Evolutionary conservation across 2,888 invertebrate genomes (phyloP), one percentile per base, ranked within the genome.

Genomic region (Nephrocerus scutellatus): DNA sequence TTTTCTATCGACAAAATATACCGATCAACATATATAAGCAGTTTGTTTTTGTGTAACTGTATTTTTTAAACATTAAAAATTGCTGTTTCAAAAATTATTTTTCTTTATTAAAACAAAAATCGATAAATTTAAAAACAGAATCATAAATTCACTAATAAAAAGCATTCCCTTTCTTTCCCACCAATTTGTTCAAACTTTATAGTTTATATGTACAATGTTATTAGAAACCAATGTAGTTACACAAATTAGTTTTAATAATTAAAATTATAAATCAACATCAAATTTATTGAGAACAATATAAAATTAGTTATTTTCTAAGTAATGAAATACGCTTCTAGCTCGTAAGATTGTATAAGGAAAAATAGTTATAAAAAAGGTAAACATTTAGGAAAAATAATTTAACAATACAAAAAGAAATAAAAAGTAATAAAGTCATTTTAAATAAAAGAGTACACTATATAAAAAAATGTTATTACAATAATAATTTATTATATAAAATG

Each of bases 261-360:
- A 33, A 41, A 16, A 22, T 16, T 18, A 36, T 14, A 32, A 26
- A 36, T 15, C n/a, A 9, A 43, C n/a, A 22, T 32, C 22, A 12
- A 22, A 28, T 26, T 15, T 31, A 26, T 19, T 13, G 14, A 32
- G 15, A 24, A 12, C 16, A 25, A 25, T 9, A 34, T 7, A 15
- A 6, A 25, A 34, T 13, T 20, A 36, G 23, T 15, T 12, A 48
- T 60, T 56, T 57, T 60, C 40, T 63, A 62, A 63, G 64, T 63
- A 65, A 63, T 60, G 59, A 48, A 63, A 65, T 66, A 66, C 66
- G 65, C 65, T 66, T 66, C 57, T 66, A 66, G 62, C 55, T 54
- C 45, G 45, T 66, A 66, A 66, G 66, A 62, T 61, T 63, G 60
- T 65, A 57, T 53, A 62, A 51, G 43, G 39, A 24, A 42, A 39